Base-by-base conservation (phyloP, 2,888 invertebrate species). In the Ametastegia equiseti region DNA sequence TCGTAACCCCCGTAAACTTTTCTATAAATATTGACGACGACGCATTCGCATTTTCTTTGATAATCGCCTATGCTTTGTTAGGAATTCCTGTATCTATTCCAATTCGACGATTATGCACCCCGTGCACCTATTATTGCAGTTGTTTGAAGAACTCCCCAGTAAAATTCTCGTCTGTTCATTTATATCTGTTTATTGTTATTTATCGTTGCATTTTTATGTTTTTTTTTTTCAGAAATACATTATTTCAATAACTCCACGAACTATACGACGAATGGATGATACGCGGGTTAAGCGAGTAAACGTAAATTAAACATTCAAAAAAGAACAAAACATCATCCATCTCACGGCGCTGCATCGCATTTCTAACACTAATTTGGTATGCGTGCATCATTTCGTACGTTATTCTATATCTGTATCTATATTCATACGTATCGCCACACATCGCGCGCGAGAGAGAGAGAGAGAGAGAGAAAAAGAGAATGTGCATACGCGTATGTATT, bases 291-390 rank as follows among this genome's bases (percentile, higher is more conserved):
- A n/a, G n/a, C 27, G 39, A 45, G n/a, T 19, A 42, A 33, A 42
- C 42, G 42, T 69, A 42, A 36, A 39, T 69, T 19, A 69, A 45
- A 69, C 42, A 67, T 42, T 42, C 6, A 71, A 71, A 71, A 71
- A 47, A 23, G n/a, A 67, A 39, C 2, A 67, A 67, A 36, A 36
- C 57, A 65, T 23, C n/a, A 71, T 30, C 71, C 71, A 71, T 47
- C 47, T 71, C 47, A 71, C 71, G 47, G 71, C 47, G 71, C 71
- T 71, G 30, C 71, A 71, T 47, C 71, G 71, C 71, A 71, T 71
- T 71, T 71, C 71, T 39, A 63, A 67, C 71, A 47, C 71, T 45
- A 42, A 27, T 47, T 15, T 15, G 42, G 7, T 30, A 71, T 45
- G 71, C 47, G 47, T 71, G 71, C 71, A 71, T n/a, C n/a, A n/a